phyloP scores from a whole-genome alignment of 2,888 invertebrate genomes.

The Allolobophora icterica region DNA sequence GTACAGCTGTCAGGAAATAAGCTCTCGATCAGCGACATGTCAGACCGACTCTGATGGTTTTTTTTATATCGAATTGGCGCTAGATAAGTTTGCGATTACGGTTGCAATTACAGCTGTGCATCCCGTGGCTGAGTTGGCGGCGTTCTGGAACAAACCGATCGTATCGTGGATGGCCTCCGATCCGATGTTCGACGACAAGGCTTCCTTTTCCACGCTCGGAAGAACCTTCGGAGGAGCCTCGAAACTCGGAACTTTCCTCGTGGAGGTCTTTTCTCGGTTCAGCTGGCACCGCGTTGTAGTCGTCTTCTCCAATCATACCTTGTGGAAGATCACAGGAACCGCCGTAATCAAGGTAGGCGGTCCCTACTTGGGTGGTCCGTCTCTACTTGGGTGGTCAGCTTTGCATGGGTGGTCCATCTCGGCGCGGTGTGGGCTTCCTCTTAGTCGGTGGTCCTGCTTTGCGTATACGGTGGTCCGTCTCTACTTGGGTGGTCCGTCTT shows the following conservation, averaged over 20 bases:
- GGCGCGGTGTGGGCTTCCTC: too few species aligned
- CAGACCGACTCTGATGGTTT: too few species aligned
- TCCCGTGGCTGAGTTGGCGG: conserved; percentile 49
- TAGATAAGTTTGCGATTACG: background rate
- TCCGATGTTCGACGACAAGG: conserved; percentile 46
- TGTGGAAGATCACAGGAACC: conserved; percentile 41
- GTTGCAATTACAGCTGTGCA: conserved; percentile 42
- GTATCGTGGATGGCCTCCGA: conserved; percentile 52
- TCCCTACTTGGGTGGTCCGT: background rate
- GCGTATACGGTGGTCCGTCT: too few species aligned
- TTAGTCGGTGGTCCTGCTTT: too few species aligned
- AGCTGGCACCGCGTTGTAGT: conserved; percentile 53
- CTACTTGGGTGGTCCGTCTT: too few species aligned
- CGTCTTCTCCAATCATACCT: conserved; percentile 47
- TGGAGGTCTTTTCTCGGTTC: conserved; percentile 39
- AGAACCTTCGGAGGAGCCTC: conserved; percentile 49
- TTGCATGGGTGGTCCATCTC: too few species aligned
- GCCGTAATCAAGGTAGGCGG: conserved; percentile 39
- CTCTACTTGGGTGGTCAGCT: too few species aligned
- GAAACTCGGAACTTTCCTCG: conserved; percentile 42
- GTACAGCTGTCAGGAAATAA: too few species aligned
- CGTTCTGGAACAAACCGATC: conserved; percentile 52
- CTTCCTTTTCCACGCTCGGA: conserved; percentile 46
- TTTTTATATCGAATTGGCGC: background rate
- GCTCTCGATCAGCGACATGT: too few species aligned